Base-by-base conservation (phyloP, 2,888 invertebrate genomes). In the Onchidella celtica region DNA sequence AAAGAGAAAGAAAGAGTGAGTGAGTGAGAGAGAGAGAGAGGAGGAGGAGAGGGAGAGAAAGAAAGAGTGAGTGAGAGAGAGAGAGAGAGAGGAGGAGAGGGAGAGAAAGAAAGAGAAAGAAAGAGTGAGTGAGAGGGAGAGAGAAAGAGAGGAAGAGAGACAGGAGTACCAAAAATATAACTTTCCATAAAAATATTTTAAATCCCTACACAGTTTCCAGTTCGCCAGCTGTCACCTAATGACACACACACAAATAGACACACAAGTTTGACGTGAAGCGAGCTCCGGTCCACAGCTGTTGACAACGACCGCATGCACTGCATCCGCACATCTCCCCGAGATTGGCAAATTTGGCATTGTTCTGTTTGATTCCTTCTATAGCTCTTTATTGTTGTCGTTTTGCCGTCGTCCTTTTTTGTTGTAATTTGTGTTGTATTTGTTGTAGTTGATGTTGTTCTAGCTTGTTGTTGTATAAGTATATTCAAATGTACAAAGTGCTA, bases 361-460 rank as follows among this genome's bases (percentile, higher is more conserved):
- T n/a, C n/a, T n/a, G n/a, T n/a, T n/a, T n/a, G n/a, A 24, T 27
- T 40, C 47, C 34, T 27, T 40, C 47, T 70, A 11, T 70, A 36
- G 36, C 40, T 70, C 70, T 70, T 34, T 70, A 36, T 70, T 34
- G 36, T 40, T 70, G 9, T 70, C 70, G 36, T 17, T 40, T 40
- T 70, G 4, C 38, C 70, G 6, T 47, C 17, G 6, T 47, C 17
- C 47, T 47, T 47, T 47, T 47, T 47, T 27, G n/a, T 27, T 47
- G 47, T 47, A 11, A 17, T 47, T 47, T 6, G 6, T 47, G 47
- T 47, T 47, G 47, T 47, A 11, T 6, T 47, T 47, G 47, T 47
- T 47, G 47, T 47, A 11, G 47, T 47, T 47, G 47, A 11, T 47
- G 47, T 47, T 47, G 47, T 47, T 47, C 9, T 47, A 11, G 47